Conservation (phyloP, 2,888 invertebrate genomes). For the Galeruca laticollis region DNA sequence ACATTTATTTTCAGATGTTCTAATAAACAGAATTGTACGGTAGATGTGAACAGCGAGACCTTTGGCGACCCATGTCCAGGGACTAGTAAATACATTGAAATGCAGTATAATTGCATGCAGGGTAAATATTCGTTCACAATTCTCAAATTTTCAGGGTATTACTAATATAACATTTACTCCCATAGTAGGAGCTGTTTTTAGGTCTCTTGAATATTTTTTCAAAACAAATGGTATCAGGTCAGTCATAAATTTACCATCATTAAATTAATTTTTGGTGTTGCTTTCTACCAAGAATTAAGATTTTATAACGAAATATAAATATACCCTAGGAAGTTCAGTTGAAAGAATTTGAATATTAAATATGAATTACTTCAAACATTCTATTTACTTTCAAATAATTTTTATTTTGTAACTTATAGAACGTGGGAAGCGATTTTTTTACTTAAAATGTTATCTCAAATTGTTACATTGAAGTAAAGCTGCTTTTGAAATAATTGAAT, state of each 20-base stretch:
- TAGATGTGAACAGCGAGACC: constrained; percentile 62
- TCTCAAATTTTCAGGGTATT: constrained; percentile 47
- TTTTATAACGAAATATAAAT: no score
- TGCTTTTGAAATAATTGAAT: no score
- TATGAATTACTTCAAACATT: no score
- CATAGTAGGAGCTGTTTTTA: constrained; percentile 27
- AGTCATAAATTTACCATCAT: constrained; percentile 3
- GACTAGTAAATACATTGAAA: constrained; percentile 73
- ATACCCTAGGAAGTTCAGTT: no score
- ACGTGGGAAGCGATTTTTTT: no score
- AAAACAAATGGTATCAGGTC: constrained; percentile 5
- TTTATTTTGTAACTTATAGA: no score
- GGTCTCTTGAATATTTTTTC: constrained; percentile 7
- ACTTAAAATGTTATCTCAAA: no score
- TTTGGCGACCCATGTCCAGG: constrained; percentile 74
- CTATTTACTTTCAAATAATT: no score
- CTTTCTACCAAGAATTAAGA: not conserved
- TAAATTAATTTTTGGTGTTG: not conserved
- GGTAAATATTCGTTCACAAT: constrained; percentile 54
- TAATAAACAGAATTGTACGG: constrained; percentile 58
- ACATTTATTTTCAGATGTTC: constrained; percentile 64
- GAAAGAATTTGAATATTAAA: no score
- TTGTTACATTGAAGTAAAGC: no score
- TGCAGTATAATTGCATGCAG: constrained; percentile 69
- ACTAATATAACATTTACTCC: constrained; percentile 36